Conservation (phyloP, 2,888 invertebrate species). For the Nemotelus nigrinus region DNA sequence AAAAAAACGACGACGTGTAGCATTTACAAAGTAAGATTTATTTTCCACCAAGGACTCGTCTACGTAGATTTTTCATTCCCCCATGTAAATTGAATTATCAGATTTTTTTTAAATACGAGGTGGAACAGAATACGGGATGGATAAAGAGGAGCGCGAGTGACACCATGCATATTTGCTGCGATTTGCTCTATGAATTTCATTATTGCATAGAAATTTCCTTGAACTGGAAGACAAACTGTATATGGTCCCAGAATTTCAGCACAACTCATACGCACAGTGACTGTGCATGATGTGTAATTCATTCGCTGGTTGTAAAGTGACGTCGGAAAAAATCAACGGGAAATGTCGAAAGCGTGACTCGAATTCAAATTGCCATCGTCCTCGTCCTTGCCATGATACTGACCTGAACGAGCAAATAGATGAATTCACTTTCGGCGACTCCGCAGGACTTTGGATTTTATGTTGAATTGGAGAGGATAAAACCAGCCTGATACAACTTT, state of each 20-base stretch:
- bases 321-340: slow-evolving; percentile 30
- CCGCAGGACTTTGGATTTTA: slow-evolving; percentile 22
- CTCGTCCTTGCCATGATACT: not conserved
- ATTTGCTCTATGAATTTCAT: slow-evolving; percentile 5
- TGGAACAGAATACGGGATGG: not conserved
- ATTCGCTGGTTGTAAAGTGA: not conserved
- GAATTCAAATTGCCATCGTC: slow-evolving; percentile 46
- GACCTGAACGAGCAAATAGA: slow-evolving; percentile 32
- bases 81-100: slow-evolving; percentile 51
- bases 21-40: slow-evolving; percentile 47
- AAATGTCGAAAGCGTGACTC: slow-evolving; percentile 49
- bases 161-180: not conserved
- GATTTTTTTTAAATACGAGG: slow-evolving; percentile 47
- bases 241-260: not conserved
- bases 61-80: slow-evolving; percentile 44
- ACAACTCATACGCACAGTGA: not conserved
- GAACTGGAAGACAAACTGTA: not conserved
- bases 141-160: too few relatives aligned
- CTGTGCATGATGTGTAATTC: not conserved
- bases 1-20: slow-evolving; percentile 18
- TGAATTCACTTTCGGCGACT: slow-evolving; percentile 38
- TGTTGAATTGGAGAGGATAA: slow-evolving; percentile 18
- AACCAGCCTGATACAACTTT: slow-evolving; percentile 9
- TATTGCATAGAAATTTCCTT: slow-evolving; percentile 10
- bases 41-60: slow-evolving; percentile 49